These are phyloP conservation scores for Silurus asotus DNA, from an alignment of 2,113 vertebrate species.

Conservation along the genomic window DNA sequence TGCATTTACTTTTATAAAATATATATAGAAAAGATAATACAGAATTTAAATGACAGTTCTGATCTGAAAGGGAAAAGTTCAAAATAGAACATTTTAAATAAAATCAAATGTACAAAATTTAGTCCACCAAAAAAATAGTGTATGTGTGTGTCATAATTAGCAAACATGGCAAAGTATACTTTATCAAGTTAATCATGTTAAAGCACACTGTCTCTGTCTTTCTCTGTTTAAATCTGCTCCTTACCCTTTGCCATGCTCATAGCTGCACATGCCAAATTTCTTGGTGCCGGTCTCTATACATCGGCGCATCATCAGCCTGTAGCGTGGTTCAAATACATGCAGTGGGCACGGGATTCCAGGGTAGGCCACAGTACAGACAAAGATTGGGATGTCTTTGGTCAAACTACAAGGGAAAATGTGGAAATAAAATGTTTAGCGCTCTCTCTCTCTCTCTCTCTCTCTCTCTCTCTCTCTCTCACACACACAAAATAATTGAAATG, in stretches of 20 bases:
- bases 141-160: too few species aligned
- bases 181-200: neutral
- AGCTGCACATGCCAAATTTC: conserved; percentile 90
- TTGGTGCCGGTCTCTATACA: conserved; percentile 88
- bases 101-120: too few species aligned
- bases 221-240: neutral
- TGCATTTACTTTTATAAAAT: neutral
- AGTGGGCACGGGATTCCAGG: conserved; percentile 83
- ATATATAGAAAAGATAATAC: neutral
- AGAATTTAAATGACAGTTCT: neutral
- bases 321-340: conserved; percentile 88
- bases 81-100: too few species aligned
- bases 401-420: conserved; percentile 66
- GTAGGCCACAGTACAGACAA: conserved; percentile 87
- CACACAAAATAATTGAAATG: too few species aligned
- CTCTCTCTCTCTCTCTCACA: too few species aligned
- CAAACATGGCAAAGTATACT: too few species aligned
- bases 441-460: too few species aligned
- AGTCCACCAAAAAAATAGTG: too few species aligned
- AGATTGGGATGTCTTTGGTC: conserved; percentile 85
- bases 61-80: neutral
- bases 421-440: neutral
- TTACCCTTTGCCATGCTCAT: conserved; percentile 84
- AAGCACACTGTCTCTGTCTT: neutral
- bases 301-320: conserved; percentile 89